Evolutionary conservation across 2,888 invertebrate genomes (phyloP), one percentile per base, ranked within the genome.

Genomic region (Spialia ferax): DNA sequence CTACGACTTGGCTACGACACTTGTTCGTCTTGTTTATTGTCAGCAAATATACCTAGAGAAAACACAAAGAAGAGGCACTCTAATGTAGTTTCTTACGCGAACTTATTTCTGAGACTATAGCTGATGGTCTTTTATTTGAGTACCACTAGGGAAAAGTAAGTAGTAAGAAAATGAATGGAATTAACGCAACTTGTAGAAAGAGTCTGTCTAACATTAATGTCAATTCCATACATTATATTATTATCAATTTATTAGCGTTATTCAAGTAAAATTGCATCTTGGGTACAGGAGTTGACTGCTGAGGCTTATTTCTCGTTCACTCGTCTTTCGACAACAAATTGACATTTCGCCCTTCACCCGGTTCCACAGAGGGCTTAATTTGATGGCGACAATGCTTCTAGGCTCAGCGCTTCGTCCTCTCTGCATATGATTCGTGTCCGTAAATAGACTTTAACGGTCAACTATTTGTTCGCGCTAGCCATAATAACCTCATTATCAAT

Each of bases 401-500:
- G n/a, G n/a, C 4, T 32, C n/a, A 8, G 15, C 42, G 15, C 42
- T 42, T 15, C 42, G 45, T 45, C 15, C 45, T 8, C 45, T 8
- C 45, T 18, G 15, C 18, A 45, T 45, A 15, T 2, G 10, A 8
- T 45, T 18, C 15, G 15, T 56, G 22, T 20, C 0, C 18, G n/a
- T 57, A 52, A 59, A 65, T 65, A 59, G 50, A 23, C 32, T 20
- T 60, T 57, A 57, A 64, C 56, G 35, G 32, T 20, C n/a, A 29
- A 32, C 48, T 48, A 64, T 38, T 65, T 59, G 59, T 65, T 59
- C 59, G 65, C 59, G 59, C 50, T 65, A 35, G 23, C 59, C 52
- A 59, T 65, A 38, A 59, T 59, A 59, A 59, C 35, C 42, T 63
- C 64, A 64, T 64, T 64, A 57, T 57, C 64, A 57, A 13, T 35